These are phyloP conservation scores for Eulemur albifrons DNA, from an alignment of 2,797 vertebrate genomes.

Conservation along the genomic window DNA sequence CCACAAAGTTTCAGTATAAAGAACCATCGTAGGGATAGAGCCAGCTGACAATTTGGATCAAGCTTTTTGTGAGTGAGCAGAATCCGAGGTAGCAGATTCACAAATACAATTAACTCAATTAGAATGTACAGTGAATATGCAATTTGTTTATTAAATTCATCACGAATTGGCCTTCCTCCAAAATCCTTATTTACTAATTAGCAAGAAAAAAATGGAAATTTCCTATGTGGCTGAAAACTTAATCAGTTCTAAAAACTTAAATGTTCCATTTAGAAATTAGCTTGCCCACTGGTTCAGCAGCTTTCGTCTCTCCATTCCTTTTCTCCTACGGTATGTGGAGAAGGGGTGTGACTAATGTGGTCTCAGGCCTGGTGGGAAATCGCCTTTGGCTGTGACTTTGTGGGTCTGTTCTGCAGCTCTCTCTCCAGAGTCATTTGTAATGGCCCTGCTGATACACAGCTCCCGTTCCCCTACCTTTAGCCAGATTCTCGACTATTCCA, in stretches of 20 bases:
- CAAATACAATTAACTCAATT: background rate
- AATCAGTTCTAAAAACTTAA: background rate
- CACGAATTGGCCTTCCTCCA: background rate
- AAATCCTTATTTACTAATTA: conserved; percentile 46
- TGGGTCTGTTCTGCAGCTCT: background rate
- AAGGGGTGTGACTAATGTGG: background rate
- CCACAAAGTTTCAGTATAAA: background rate
- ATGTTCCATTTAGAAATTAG: background rate
- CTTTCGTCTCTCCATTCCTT: background rate
- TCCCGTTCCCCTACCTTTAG: too few species aligned
- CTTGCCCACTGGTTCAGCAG: background rate
- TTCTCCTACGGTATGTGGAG: background rate
- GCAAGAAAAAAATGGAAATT: background rate
- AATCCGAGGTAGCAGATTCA: background rate
- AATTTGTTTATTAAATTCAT: background rate
- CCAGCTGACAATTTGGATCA: background rate
- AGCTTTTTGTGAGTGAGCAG: conserved; percentile 8
- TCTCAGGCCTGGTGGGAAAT: background rate
- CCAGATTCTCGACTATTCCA: background rate
- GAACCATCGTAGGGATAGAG: background rate
- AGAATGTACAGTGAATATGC: background rate
- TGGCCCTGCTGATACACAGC: background rate
- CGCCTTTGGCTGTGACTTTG: background rate
- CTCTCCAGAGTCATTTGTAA: background rate
- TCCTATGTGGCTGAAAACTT: background rate